A percentile compares a stretch with the other conserved stretches of the same genome.
Evolutionary conservation across 2,113 vertebrate species (phyloP).

Genomic region (Psophia crepitans): DNA sequence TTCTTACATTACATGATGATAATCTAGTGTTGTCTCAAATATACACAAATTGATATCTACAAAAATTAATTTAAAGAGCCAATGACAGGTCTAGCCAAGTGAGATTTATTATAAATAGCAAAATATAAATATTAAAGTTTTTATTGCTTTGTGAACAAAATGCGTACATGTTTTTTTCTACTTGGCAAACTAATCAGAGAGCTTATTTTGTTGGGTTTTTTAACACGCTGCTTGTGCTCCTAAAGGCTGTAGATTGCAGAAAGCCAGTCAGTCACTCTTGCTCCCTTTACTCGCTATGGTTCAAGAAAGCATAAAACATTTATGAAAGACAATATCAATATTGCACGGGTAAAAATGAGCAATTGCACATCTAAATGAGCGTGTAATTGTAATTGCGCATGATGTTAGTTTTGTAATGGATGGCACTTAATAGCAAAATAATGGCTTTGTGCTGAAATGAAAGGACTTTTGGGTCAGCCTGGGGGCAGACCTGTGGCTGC

Average conservation of each 20-base stretch:
- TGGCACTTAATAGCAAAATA: neutral
- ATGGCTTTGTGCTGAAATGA: neutral
- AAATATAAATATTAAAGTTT: neutral
- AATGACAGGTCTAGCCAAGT: neutral
- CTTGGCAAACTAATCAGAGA: neutral
- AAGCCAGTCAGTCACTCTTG: neutral
- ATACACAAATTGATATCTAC: neutral
- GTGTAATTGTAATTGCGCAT: constrained; percentile 17
- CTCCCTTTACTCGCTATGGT: neutral
- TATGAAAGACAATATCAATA: neutral
- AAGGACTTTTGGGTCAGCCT: constrained; percentile 3
- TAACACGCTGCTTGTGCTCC: neutral
- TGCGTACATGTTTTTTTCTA: neutral
- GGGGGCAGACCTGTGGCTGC: neutral
- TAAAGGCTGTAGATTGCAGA: neutral
- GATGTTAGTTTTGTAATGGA: neutral
- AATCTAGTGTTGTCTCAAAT: neutral
- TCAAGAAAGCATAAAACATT: neutral
- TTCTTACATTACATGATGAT: neutral
- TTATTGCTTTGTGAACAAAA: neutral
- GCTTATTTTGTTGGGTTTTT: neutral
- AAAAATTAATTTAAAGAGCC: neutral
- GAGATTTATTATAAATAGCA: neutral
- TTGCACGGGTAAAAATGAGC: neutral
- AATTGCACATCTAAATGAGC: neutral